Evolutionary conservation across 2,113 vertebrate species (phyloP).

Genomic region (Coptodon bakossiorum): DNA sequence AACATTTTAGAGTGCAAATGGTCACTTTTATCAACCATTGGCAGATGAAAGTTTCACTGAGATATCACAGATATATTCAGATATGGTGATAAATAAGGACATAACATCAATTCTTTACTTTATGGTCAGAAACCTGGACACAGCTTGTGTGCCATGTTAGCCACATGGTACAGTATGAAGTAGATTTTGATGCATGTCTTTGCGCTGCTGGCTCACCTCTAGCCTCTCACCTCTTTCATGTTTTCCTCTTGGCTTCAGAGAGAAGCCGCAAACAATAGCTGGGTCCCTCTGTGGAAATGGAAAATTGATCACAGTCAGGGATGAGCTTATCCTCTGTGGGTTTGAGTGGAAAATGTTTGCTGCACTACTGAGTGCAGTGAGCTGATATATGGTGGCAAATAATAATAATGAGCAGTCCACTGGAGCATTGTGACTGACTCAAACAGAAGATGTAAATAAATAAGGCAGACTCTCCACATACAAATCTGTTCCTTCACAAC

Average conservation of each 20-base stretch:
- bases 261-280: not conserved
- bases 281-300: not conserved
- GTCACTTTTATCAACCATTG: not conserved
- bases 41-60: not conserved
- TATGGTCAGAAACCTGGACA: not conserved
- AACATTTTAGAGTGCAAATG: not conserved
- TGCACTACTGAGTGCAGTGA: not conserved
- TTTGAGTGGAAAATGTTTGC: not conserved
- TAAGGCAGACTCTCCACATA: not conserved
- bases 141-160: not conserved
- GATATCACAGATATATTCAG: not conserved
- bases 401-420: not conserved
- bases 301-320: constrained; percentile 21
- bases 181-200: constrained; percentile 5
- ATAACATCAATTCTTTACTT: not conserved
- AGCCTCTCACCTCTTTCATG: not conserved
- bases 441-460: not conserved
- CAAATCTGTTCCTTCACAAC: not conserved
- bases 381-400: not conserved
- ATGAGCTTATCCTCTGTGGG: not conserved
- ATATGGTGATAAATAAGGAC: not conserved
- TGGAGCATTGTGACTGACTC: not conserved
- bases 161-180: not conserved
- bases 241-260: constrained; percentile 25
- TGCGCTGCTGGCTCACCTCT: not conserved